phyloP scores from a whole-genome alignment of 2,797 vertebrate genomes.

The Gymnoscopelus braueri region DNA sequence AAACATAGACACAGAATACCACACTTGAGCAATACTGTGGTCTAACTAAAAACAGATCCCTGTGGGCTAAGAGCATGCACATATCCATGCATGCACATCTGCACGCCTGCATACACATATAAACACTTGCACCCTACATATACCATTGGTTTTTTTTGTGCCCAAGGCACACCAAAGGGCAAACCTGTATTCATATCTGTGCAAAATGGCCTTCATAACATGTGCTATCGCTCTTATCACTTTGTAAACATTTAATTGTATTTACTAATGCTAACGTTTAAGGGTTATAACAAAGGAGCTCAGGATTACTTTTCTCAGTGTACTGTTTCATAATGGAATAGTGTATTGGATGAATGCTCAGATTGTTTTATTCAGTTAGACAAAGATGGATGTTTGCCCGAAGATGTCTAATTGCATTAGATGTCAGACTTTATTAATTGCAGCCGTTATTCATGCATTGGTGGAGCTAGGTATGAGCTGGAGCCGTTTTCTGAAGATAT shows the following conservation, averaged over 20 bases:
- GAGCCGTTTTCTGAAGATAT: slow-evolving; percentile 18
- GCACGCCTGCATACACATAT: slow-evolving; percentile 7
- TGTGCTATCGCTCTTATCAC: no score
- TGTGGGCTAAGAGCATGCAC: slow-evolving; percentile 20
- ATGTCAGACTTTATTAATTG: slow-evolving; percentile 1
- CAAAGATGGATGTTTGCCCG: slow-evolving; percentile 7
- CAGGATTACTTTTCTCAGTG: no score
- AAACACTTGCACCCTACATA: slow-evolving; percentile 8
- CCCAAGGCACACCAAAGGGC: background rate
- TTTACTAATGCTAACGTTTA: no score
- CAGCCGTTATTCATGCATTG: background rate
- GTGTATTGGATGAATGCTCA: no score
- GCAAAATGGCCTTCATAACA: no score
- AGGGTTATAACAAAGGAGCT: no score
- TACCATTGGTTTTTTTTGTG: no score
- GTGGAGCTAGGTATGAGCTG: no score
- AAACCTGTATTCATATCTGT: no score
- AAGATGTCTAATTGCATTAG: slow-evolving; percentile 4
- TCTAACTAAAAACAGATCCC: slow-evolving; percentile 60
- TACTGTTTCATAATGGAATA: no score
- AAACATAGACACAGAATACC: slow-evolving; percentile 34
- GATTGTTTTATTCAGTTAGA: no score
- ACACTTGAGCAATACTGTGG: slow-evolving; percentile 37
- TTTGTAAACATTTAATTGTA: no score
- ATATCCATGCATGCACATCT: slow-evolving; percentile 19